A percentile compares a stretch with the other conserved stretches of the same genome.
These are phyloP conservation scores for Cynaeus angustus DNA, from an alignment of 2,888 invertebrate genomes.

Conservation along the genomic window DNA sequence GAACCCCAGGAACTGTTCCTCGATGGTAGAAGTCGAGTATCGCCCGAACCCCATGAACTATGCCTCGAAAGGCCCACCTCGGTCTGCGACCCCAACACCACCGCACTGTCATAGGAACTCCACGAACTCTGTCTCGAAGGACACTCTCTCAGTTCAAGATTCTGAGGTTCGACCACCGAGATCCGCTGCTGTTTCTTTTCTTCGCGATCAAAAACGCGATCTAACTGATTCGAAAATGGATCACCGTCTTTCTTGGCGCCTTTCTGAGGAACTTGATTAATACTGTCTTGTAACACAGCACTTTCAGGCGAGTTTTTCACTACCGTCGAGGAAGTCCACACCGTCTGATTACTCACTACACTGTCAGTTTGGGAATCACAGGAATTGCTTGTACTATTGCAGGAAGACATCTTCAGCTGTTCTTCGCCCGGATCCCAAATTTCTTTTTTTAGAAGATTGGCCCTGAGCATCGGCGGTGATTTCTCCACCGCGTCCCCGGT, in stretches of 20 bases:
- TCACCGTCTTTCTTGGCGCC: constrained; percentile 74
- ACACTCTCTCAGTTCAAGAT: constrained; percentile 70
- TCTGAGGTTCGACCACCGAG: constrained; percentile 70
- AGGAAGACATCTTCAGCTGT: constrained; percentile 44
- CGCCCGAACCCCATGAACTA: constrained; percentile 89
- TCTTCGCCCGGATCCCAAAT: constrained; percentile 82
- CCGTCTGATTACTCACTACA: constrained; percentile 67
- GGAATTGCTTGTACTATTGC: constrained; percentile 66
- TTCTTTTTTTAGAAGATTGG: constrained; percentile 73
- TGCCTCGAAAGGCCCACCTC: constrained; percentile 83
- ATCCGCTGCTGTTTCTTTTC: constrained; percentile 72
- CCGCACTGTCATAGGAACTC: constrained; percentile 86
- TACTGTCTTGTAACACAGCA: constrained; percentile 53
- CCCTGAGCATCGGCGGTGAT: constrained; percentile 53
- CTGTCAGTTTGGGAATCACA: constrained; percentile 68
- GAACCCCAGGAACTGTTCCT: constrained; percentile 84
- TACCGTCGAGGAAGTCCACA: constrained; percentile 72
- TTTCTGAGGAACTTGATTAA: constrained; percentile 55
- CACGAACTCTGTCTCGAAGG: constrained; percentile 84
- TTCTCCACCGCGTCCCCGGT: constrained; percentile 61
- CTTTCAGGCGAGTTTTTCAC: constrained; percentile 63
- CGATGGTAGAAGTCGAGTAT: constrained; percentile 78
- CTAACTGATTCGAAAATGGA: constrained; percentile 81
- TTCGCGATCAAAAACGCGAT: constrained; percentile 82
- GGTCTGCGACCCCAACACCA: constrained; percentile 76